phyloP scores from a whole-genome alignment of 2,888 invertebrate species.

The Diadromus collaris region DNA sequence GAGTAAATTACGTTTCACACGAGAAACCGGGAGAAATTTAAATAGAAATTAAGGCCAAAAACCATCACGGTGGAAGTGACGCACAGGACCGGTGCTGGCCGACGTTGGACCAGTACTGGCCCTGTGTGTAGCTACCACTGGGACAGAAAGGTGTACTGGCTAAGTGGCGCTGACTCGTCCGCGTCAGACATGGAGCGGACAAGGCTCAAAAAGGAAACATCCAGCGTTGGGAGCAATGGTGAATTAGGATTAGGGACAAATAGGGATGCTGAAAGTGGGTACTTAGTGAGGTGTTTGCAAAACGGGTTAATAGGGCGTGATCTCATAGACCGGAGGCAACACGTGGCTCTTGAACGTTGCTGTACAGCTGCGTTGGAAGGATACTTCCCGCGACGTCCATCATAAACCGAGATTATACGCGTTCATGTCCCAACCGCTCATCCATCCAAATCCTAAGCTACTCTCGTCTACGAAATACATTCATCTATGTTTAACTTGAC shows the following conservation, averaged over 20 bases:
- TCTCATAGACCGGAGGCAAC: background rate
- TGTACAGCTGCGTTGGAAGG: constrained; percentile 23
- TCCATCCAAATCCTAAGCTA: background rate
- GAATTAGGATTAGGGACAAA: too few relatives aligned
- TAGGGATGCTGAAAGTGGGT: background rate
- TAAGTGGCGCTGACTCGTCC: background rate
- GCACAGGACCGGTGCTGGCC: background rate
- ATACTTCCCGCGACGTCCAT: background rate
- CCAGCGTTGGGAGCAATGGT: background rate
- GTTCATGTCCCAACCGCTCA: background rate
- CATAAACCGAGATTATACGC: constrained; percentile 9
- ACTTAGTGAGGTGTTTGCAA: background rate
- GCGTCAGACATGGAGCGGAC: background rate
- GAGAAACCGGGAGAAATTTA: background rate
- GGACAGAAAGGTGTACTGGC: background rate
- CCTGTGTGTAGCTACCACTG: background rate
- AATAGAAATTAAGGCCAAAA: background rate
- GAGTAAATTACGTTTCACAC: background rate
- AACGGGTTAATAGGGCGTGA: background rate
- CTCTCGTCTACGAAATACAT: background rate
- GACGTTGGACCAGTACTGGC: background rate
- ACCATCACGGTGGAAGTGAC: background rate
- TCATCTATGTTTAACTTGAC: background rate
- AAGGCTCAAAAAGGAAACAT: background rate
- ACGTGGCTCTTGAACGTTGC: constrained; percentile 7